Evolutionary conservation across 2,888 invertebrate species (phyloP), one percentile per base, ranked within the genome.

Genomic region (Ormyrus labotus): DNA sequence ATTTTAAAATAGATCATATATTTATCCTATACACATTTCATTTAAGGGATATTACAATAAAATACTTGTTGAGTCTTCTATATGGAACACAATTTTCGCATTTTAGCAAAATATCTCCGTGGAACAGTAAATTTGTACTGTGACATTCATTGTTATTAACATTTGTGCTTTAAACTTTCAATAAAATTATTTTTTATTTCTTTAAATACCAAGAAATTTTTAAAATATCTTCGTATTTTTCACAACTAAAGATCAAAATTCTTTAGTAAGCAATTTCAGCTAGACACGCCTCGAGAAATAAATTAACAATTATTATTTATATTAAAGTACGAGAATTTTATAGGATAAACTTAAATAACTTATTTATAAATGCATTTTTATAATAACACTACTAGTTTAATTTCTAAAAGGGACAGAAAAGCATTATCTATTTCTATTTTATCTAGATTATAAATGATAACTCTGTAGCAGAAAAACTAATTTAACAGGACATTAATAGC

Each of bases 41-140:
- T 71, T 70, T 13, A 80, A 64, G 60, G 48, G n/a, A n/a, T 63
- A 70, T 63, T 76, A 72, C 68, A 80, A 67, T 80, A 80, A 75
- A 70, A 80, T 60, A 67, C 70, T 75, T 80, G 55, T 67, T 64
- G 58, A 75, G 64, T 53, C 19, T 68, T 61, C 48, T 70, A 19
- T 72, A 50, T 68, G 58, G 53, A 78, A 78, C 65, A 74, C 65
- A 73, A 71, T 80, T 68, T 76, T 76, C 48, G 57, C 47, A 51
- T 57, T 51, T 51, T 75, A 75, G 69, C 51, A 70, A 64, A 55
- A 9, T 64, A 79, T 63, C 68, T 68, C 48, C 45, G 61, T 60
- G 45, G 53, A 78, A 78, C 78, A 78, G 69, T 64, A 58, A 69
- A 69, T 79, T 79, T 74, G 69, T 68, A 63, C 72, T 73, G 8